Evolutionary conservation across 2,888 invertebrate genomes (phyloP), one percentile per base, ranked within the genome.

Genomic region (Pristionchus exspectatus): DNA sequence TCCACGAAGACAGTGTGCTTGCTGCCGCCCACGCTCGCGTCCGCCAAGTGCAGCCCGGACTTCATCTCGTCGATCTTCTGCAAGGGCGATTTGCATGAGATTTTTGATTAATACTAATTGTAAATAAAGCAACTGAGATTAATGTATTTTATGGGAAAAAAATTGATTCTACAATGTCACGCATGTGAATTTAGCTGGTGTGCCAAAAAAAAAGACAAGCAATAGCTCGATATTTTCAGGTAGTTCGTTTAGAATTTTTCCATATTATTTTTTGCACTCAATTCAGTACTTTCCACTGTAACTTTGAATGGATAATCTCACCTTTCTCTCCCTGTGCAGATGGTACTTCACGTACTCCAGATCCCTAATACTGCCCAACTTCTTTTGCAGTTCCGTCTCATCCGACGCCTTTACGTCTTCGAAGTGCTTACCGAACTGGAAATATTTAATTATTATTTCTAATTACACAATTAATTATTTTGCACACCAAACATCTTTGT

Each of bases 311-410:
- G n/a, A 9, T 9, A 50, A 5, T 14, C 33, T 9, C 92, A 95
- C 93, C 91, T 94, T 94, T 50, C 92, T 92, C 90, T 95, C 95
- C 83, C 92, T 90, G 30, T 91, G 90, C 27, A 94, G 91, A 83
- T 98, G 98, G 96, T 97, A 97, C 63, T 97, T 96, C 24, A 99
- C 96, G 94, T 99, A 99, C 93, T 97, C 97, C 16, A 98, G 96
- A 95, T 99, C 98, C 95, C 98, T 98, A 0, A 97, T 97, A 59
- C 95, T 97, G 97, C 98, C 98, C 89, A 99, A 95, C 91, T 97
- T 97, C 85, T 97, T 96, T 95, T 99, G 98, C 5, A 95, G 95
- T 33, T 97, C 97, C 0, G 97, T 96, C 2, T 97, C 97, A n/a
- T 94, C 95, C 4, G 90, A 90, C n/a, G 89, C 90, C 7, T 87